Evolutionary conservation across 1,140 invertebrate species (phyloP), one percentile per base, ranked within the genome.

Genomic region (Dysdera silvatica): DNA sequence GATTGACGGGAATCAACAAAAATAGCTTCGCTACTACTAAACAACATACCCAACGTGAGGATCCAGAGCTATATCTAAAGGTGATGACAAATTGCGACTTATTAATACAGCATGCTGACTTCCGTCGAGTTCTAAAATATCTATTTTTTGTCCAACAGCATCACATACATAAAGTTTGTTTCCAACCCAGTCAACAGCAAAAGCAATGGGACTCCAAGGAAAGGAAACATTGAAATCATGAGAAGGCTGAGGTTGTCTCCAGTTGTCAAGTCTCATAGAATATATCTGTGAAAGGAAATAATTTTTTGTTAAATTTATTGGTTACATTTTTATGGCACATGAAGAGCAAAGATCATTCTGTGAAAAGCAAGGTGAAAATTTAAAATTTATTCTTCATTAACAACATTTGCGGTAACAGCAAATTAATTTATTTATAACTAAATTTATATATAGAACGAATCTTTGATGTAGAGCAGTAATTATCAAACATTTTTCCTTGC

Each of bases 171-270:
- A 99, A 4, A 99, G 79, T 74, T 96, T 98, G 69, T 95, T 86
- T 1, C 89, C 89, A 18, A 98, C 85, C 91, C 95, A 98, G 77
- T 99, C 95, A n/a, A 97, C 85, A 0, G 95, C 93, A 12, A 98
- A 74, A 2, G 89, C 86, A 2, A 88, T 86, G 0, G 93, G 95
- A 10, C 87, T 83, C 89, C 88, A 95, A 1, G 85, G 87, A 7
- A 87, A 89, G 0, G 86, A 84, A 14, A 88, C 76, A 0, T 82
- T 82, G 52, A 90, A 87, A 69, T 88, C 87, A 10, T 40, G 70
- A 23, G 12, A 35, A 53, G 41, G 55, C 29, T 57, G 31, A n/a
- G 49, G 40, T 8, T 54, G 31, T 61, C 67, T 61, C 65, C 72
- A 32, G 71, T 66, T n/a, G 74, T 79, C 41, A 53, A 70, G 24